Base-by-base conservation (phyloP, 1,140 invertebrate genomes). In the Dinoponera quadriceps region DNA sequence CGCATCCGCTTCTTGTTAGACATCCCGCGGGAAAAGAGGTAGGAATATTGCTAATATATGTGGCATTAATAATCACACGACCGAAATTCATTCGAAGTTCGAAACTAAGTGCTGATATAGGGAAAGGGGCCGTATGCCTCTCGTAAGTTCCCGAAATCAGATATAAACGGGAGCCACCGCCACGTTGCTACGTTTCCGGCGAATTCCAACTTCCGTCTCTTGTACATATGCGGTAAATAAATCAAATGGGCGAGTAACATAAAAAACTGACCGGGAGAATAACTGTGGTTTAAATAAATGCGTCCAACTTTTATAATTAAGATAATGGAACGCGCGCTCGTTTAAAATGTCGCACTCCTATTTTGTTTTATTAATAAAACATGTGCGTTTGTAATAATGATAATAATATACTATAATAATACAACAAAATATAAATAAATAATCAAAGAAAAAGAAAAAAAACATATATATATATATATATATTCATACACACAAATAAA, bases 1-100 rank as follows among this genome's bases (percentile, higher is more conserved):
- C 51, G 55, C 51, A 87, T 87, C 85, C 85, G 85, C 66, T 87
- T 86, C 85, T 82, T 72, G 85, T 69, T 80, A 80, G 51, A 80
- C 33, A 57, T 4, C 51, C 51, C 22, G 44, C 66, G 49, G 16
- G 16, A 25, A 48, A 54, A 27, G 48, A 13, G 13, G 1, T 11
- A 2, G 33, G 59, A 27, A 69, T 80, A 57, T 71, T 59, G 75
- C 65, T 80, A 57, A 80, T 80, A 68, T 78, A 54, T 55, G 33
- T 57, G 49, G 71, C 62, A 83, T 82, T 86, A 75, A 85, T 82
- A 86, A 86, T 86, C 84, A 78, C 33, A 25, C 38, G 22, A 18
- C 77, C 48, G 71, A 86, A 86, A 86, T 86, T 86, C 71, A 54
- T 82, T 54, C 51, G 18, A 62, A 82, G 75, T 85, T 86, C 14